phyloP scores from a whole-genome alignment of 2,888 invertebrate genomes.

The Autographa pulchrina region DNA sequence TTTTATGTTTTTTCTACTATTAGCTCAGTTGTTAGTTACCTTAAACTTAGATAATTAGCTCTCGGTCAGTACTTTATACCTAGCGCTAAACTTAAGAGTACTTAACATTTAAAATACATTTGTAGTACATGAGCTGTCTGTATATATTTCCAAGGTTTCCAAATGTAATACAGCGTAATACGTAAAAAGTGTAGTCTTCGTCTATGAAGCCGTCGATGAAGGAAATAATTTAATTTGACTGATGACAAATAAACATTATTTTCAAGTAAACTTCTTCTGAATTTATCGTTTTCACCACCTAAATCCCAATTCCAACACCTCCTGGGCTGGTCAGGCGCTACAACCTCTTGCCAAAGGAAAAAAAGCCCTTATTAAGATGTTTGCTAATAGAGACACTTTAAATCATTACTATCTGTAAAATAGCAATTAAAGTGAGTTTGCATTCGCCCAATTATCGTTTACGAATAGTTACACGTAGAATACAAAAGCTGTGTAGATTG shows the following conservation, averaged over 20 bases:
- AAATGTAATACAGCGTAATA: background rate
- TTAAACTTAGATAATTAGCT: background rate
- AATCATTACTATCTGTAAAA: background rate
- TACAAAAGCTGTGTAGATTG: background rate
- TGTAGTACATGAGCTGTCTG: background rate
- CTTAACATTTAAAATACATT: background rate
- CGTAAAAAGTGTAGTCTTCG: background rate
- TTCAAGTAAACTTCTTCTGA: background rate
- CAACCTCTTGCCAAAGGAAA: background rate
- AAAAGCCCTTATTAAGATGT: constrained; percentile 2
- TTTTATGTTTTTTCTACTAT: background rate
- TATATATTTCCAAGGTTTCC: background rate
- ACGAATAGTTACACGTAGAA: background rate
- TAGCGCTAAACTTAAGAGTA: constrained; percentile 3
- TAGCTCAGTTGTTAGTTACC: background rate
- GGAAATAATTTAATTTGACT: too few species aligned
- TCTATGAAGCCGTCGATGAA: background rate
- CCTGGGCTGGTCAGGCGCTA: background rate
- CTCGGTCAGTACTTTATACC: background rate
- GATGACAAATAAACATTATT: too few species aligned
- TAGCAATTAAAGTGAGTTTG: background rate
- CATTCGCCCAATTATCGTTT: background rate
- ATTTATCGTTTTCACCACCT: background rate
- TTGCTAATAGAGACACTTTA: background rate
- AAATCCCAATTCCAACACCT: background rate